phyloP scores from a whole-genome alignment of 2,888 invertebrate genomes.

The Plebejus melissa region DNA sequence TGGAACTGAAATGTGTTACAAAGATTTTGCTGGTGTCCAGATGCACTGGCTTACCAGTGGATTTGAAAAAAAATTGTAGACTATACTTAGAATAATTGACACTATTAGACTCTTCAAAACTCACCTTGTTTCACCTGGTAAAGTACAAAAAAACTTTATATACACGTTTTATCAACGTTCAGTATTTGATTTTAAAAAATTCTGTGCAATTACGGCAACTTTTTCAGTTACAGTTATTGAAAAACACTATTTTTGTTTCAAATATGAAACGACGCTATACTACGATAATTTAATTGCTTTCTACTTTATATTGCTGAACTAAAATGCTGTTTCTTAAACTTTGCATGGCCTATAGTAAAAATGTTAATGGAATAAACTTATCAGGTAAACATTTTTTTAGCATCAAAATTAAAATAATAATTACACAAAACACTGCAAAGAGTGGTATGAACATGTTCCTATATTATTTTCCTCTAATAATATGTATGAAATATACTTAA shows the following conservation, averaged over 20 bases:
- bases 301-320: background rate
- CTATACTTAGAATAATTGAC: background rate
- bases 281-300: background rate
- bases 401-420: too few species aligned
- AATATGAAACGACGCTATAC: background rate
- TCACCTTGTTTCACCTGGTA: slow-evolving; percentile 7
- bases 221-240: too few species aligned
- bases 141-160: background rate
- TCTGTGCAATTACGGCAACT: too few species aligned
- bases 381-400: background rate
- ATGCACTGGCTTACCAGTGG: background rate
- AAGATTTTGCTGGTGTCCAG: too few species aligned
- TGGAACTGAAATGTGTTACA: too few species aligned
- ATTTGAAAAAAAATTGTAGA: background rate
- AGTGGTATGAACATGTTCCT: background rate
- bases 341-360: background rate
- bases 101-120: background rate
- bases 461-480: background rate
- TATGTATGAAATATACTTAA: too few species aligned
- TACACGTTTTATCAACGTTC: background rate
- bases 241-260: too few species aligned
- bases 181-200: too few species aligned
- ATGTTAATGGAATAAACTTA: background rate
- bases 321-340: background rate
- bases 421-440: too few species aligned